Percentiles rank a stretch among this genome's conserved stretches.
phyloP scores from a whole-genome alignment of 2,797 vertebrate species.

The Sardinella longiceps region DNA sequence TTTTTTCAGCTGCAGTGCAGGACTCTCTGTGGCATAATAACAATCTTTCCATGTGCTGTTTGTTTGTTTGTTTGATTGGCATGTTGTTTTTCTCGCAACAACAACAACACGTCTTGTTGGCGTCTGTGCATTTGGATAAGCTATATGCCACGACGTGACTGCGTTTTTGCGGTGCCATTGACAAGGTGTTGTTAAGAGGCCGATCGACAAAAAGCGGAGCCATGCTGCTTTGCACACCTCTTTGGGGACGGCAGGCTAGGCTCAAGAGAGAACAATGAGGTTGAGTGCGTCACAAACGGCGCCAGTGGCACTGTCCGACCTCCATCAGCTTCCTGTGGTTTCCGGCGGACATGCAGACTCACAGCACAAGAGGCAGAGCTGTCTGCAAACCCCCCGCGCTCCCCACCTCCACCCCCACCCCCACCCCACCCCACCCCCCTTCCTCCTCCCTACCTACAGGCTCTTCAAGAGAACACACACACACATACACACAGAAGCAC shows the following conservation, averaged over 20 bases:
- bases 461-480: background rate
- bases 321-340: constrained; percentile 23
- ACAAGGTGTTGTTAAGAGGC: too few species aligned
- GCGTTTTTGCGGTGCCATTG: too few species aligned
- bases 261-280: background rate
- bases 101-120: too few species aligned
- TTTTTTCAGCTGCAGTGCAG: too few species aligned
- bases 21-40: too few species aligned
- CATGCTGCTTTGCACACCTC: background rate
- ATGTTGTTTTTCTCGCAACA: too few species aligned
- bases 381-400: background rate
- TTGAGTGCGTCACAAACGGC: background rate
- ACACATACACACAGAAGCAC: background rate
- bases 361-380: background rate
- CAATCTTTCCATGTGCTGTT: too few species aligned
- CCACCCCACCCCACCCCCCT: background rate
- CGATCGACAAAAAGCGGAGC: background rate
- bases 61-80: too few species aligned
- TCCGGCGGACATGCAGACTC: background rate
- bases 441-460: constrained; percentile 1
- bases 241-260: background rate
- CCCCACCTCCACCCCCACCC: background rate
- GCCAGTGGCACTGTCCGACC: background rate
- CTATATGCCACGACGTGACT: too few species aligned
- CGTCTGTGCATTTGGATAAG: too few species aligned